Percentiles rank a stretch among this genome's conserved stretches.
These are phyloP conservation scores for Mayetiola destructor DNA, from an alignment of 2,888 invertebrate genomes.

Conservation along the genomic window DNA sequence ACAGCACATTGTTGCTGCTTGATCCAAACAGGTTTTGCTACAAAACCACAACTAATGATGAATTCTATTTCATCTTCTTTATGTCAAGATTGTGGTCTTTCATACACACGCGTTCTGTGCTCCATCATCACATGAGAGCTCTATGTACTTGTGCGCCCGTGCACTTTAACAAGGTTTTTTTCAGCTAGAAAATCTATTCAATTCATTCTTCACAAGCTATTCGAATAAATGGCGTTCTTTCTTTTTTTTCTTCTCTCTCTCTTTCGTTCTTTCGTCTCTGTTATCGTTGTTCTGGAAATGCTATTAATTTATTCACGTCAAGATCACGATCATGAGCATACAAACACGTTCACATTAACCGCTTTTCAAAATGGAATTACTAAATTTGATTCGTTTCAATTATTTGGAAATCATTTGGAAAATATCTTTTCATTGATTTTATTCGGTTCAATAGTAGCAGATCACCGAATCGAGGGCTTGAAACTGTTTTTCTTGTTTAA, in stretches of 20 bases:
- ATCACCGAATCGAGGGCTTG: too few species aligned
- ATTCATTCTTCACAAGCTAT: neutral
- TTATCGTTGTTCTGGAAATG: too few species aligned
- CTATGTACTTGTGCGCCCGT: neutral
- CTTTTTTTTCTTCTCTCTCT: neutral
- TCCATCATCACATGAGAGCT: neutral
- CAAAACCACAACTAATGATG: neutral
- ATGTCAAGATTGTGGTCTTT: too few species aligned
- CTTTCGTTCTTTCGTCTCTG: neutral
- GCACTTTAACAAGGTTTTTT: constrained; percentile 7
- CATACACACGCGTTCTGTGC: too few species aligned
- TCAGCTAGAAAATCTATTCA: neutral
- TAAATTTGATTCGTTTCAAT: too few species aligned
- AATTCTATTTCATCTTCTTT: too few species aligned
- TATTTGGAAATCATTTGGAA: too few species aligned
- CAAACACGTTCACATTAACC: neutral
- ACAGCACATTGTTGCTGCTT: neutral
- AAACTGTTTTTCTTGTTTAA: too few species aligned
- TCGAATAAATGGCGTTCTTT: neutral
- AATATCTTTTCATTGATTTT: too few species aligned
- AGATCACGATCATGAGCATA: constrained; percentile 8
- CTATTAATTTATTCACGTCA: neutral
- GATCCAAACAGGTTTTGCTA: constrained; percentile 11
- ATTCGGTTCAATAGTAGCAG: too few species aligned
- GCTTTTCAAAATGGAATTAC: neutral